Evolutionary conservation across 2,888 invertebrate genomes (phyloP), one percentile per base, ranked within the genome.

Genomic region (Melitaea athalia): DNA sequence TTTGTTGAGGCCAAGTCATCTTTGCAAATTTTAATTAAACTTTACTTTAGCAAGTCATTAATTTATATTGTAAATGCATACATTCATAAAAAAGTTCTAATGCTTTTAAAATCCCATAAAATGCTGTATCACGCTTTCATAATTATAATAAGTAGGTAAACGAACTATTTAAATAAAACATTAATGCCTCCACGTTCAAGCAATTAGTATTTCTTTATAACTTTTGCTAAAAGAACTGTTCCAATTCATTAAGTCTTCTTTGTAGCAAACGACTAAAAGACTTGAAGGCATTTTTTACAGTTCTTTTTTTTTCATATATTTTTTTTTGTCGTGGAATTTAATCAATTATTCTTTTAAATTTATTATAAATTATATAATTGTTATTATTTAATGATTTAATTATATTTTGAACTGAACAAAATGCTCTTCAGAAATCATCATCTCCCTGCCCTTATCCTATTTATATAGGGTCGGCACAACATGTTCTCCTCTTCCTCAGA

Each of bases 181-280:
- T 31, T n/a, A 55, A 63, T 50, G 24, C 42, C 31, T 12, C 33
- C 42, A 12, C 57, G 59, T 64, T 50, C 38, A 31, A 38, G 59
- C 69, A 69, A 65, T 69, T 69, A 69, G 65, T 62, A 65, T 59
- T 65, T 63, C 59, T 62, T 57, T 64, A 62, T 62, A 57, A 57
- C 64, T 55, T 55, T 55, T 52, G 64, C 59, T 57, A 50, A 42
- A 66, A 65, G 43, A 69, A 69, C 53, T 33, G 53, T 55, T 55
- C 53, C 12, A 45, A 59, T 63, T 69, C 45, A 66, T 66, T 66
- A 65, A 63, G 53, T 43, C 31, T 33, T 59, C 59, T 65, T 63
- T 57, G 50, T 42, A 59, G 59, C 45, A 59, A 38, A 38, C 12
- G 42, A 42, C 42, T 64, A 55, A 31, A 31, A 33, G 3, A 31